phyloP scores from a whole-genome alignment of 2,888 invertebrate species.

The Thereva nobilitata region DNA sequence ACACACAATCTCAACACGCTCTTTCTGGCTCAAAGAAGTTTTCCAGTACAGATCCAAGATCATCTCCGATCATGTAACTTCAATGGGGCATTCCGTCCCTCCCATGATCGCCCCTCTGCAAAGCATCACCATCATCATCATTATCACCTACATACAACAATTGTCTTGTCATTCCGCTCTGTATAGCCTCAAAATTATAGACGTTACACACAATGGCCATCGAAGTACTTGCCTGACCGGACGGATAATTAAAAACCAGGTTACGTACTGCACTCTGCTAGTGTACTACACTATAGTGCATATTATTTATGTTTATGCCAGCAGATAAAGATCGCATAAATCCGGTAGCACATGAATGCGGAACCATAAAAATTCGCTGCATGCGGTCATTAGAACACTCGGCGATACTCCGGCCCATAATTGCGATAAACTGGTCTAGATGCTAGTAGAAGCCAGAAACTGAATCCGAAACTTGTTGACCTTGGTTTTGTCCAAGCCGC shows the following conservation, averaged over 20 bases:
- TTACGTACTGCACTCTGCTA: no score
- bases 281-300: no score
- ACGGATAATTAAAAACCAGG: not conserved
- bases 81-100: no score
- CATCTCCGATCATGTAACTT: no score
- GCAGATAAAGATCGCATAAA: no score
- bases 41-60: no score
- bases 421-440: conserved; percentile 3
- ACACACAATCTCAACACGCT: no score
- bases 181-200: conserved; percentile 2
- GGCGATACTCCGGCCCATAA: not conserved
- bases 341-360: no score
- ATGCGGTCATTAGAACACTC: no score
- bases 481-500: conserved; percentile 12
- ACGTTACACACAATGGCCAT: not conserved
- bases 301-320: no score
- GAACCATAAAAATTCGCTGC: no score
- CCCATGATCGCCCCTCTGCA: not conserved
- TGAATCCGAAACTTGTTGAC: conserved; percentile 24
- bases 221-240: not conserved
- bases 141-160: not conserved
- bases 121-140: not conserved
- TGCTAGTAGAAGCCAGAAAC: conserved; percentile 3
- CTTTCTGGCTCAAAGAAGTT: no score
- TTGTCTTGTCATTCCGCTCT: conserved; percentile 13